Conservation (phyloP, 2,113 vertebrate genomes). For the Sapajus apella region DNA sequence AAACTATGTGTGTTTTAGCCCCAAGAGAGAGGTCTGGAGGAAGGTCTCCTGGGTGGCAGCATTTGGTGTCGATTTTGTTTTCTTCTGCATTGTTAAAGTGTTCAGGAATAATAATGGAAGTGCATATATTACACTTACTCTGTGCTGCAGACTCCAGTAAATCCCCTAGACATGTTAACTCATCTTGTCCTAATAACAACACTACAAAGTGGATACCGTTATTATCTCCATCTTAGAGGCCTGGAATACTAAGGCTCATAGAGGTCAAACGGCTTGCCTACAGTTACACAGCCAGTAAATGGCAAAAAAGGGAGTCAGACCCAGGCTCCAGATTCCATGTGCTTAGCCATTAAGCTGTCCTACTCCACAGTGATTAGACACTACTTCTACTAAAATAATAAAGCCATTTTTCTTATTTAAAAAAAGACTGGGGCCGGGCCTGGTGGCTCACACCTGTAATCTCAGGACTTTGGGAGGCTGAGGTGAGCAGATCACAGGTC, state of each 20-base stretch:
- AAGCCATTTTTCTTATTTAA: neutral
- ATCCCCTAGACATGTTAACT: neutral
- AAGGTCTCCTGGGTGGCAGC: neutral
- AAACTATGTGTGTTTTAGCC: neutral
- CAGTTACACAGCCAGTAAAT: neutral
- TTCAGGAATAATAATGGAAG: neutral
- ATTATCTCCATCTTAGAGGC: neutral
- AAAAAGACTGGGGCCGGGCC: no score
- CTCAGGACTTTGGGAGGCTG: no score
- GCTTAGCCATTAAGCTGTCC: neutral
- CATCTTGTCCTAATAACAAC: neutral
- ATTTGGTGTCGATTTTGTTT: conserved; percentile 19
- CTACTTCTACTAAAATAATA: neutral
- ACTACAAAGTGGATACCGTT: neutral
- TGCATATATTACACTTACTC: neutral
- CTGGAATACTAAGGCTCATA: neutral
- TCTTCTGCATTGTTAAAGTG: conserved; percentile 26
- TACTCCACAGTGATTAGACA: neutral
- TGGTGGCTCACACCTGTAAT: no score
- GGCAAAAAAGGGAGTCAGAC: neutral
- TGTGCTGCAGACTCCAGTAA: neutral
- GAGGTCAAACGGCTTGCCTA: neutral
- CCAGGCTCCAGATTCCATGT: neutral
- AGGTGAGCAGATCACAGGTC: no score
- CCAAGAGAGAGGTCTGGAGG: conserved; percentile 5